Conservation (phyloP, 2,888 invertebrate genomes). For the Campopleginae sp. region DNA sequence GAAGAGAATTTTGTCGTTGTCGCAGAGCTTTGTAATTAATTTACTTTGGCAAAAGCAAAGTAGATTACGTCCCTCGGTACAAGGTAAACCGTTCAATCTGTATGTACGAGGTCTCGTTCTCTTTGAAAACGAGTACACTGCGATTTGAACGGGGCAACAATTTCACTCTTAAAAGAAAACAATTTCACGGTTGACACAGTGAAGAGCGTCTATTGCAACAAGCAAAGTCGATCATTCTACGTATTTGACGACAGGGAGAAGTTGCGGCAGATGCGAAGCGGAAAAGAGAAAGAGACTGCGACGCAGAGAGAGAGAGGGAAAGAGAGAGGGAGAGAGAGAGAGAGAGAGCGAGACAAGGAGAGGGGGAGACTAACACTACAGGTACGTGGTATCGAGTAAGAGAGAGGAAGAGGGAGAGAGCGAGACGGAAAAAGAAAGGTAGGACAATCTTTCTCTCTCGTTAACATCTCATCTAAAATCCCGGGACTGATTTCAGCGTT, state of each 20-base stretch:
- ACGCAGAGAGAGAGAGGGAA: background rate
- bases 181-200: constrained; percentile 78
- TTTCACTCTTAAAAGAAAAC: constrained; percentile 76
- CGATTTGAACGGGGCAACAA: constrained; percentile 49
- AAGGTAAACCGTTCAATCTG: constrained; percentile 11
- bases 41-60: background rate
- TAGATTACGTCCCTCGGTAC: constrained; percentile 8
- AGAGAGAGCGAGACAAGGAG: background rate
- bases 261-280: background rate
- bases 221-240: constrained; percentile 76
- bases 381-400: background rate
- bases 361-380: background rate
- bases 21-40: background rate
- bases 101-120: constrained; percentile 7
- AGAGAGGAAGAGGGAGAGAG: background rate
- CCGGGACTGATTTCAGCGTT: constrained; percentile 41
- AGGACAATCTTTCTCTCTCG: constrained; percentile 43
- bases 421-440: background rate
- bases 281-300: background rate
- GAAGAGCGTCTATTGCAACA: constrained; percentile 68
- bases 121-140: constrained; percentile 7
- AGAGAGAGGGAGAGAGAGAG: background rate
- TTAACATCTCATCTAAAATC: constrained; percentile 78
- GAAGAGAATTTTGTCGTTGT: background rate
- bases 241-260: constrained; percentile 19